Evolutionary conservation across 37 sponge, comb jelly and placozoan genomes (phyloP), one percentile per base, ranked within the genome.

Genomic region (Chondrosia reniformis): DNA sequence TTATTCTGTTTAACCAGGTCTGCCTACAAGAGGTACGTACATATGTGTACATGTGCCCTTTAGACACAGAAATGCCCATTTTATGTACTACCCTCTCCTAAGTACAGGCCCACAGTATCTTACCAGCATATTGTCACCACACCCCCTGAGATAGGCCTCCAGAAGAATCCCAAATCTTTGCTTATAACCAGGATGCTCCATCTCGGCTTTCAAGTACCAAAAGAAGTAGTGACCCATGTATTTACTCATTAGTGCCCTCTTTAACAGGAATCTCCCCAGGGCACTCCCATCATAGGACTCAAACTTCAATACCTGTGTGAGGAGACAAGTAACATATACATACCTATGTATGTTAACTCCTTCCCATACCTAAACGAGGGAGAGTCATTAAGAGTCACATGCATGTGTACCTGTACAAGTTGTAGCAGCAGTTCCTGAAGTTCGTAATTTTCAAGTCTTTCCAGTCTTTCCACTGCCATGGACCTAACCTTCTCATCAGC

Each of bases 191-290:
- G 89, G 89, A 9, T 86, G 72, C 49, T 91, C 96, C 92, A 91
- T 95, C 80, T 95, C 96, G 28, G 96, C 85, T 19, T 89, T 76
- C 33, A 95, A 85, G 74, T 89, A 95, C 96, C 96, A 95, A 83
- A 83, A 95, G 78, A 95, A 95, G 89, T 76, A 91, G 79, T 95
- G 96, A 10, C 96, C 96, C 37, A 91, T 89, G 31, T 74, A 46
- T 77, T 95, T 95, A 62, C 89, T 91, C 87, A 79, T 45, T 13
- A 95, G 85, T 12, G 96, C 96, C 36, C 89, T 62, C 63, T 81
- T 80, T 25, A 95, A 80, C 42, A 95, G 84, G 65, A 95, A 84
- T 15, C 92, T 31, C 0, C 89, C 96, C 61, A 95, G 80, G 6
- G 92, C 92, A 77, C 87, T 86, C 73, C 86, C 96, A 55, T 91